Evolutionary conservation across 92 coral and sea anemone genomes (phyloP), one percentile per base, ranked within the genome.

Genomic region (Epizoanthus stellaris): DNA sequence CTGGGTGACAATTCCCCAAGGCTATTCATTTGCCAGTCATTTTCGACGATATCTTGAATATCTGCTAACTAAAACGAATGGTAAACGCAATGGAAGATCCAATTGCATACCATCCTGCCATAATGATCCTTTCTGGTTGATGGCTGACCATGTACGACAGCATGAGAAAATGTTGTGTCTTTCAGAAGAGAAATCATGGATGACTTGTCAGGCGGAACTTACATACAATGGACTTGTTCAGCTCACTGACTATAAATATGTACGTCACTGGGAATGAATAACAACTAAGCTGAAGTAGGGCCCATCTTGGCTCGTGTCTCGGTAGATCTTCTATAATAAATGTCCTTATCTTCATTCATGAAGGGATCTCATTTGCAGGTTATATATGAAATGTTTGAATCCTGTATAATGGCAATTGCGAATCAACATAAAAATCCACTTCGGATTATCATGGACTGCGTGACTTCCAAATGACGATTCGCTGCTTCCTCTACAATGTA

Each of bases 1-100:
- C 5, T 10, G 47, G n/a, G 42, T 75, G 52, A 40, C 56, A 60
- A 77, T 77, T 77, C 58, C 70, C 70, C 70, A 60, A 61, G 82
- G 82, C 70, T 9, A 19, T 77, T 77, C 11, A 60, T 76, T 6
- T 17, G 34, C n/a, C 20, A 71, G 0, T 45, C 34, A 5, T 45
- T 42, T 13, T 6, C 3, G 20, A 4, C n/a, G 15, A 71, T 3
- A 16, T 42, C 1, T 49, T 8, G 47, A 71, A 42, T 19, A 25
- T 52, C 52, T 39, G 30, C 52, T 23, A 20, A 72, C 12, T 45
- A 71, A 39, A 72, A 47, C 59, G 3, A 8, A 12, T 36, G 20
- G 14, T 52, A 52, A 52, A 52, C 56, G 11, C 23, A n/a, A 17
- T 38, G 20, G 5, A 38, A 39, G 16, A 38, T 3, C 15, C 3